Evolutionary conservation across 1,140 invertebrate species (phyloP).

Genomic region (Hestina assimilis): DNA sequence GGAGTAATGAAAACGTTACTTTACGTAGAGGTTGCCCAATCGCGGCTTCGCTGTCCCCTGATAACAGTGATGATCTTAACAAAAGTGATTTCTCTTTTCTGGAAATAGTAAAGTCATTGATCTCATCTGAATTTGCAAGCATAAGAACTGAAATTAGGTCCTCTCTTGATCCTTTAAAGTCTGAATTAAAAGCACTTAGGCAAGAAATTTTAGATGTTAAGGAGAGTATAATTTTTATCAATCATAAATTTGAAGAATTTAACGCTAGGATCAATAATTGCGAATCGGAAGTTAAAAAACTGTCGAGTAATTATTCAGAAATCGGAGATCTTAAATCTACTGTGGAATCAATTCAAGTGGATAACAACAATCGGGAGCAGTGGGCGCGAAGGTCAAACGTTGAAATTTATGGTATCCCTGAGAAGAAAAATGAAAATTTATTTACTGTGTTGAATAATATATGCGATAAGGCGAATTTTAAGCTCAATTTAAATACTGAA

Average conservation of each 20-base stretch:
- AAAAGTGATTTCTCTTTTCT: no score
- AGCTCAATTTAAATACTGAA: not conserved
- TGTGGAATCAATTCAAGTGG: not conserved
- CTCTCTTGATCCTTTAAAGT: not conserved
- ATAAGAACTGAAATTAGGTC: not conserved
- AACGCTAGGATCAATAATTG: not conserved
- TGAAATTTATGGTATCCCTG: conserved; percentile 8
- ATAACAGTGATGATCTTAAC: not conserved
- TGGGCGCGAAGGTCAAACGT: conserved; percentile 5
- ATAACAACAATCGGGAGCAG: conserved; percentile 2
- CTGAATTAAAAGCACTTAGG: not conserved
- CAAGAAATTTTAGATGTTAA: not conserved
- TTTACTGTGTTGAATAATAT: not conserved
- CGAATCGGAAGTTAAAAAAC: not conserved
- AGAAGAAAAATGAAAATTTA: conserved; percentile 3
- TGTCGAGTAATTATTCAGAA: not conserved
- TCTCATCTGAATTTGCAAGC: not conserved
- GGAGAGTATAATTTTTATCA: not conserved
- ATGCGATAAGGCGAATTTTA: not conserved
- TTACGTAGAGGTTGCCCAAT: not conserved
- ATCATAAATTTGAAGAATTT: conserved; percentile 7
- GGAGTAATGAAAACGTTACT: not conserved
- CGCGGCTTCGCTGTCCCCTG: no score
- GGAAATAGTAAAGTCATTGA: not conserved
- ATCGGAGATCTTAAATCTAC: not conserved